Evolutionary conservation across 1,140 invertebrate species (phyloP).

Genomic region (Archivesica marissinica): DNA sequence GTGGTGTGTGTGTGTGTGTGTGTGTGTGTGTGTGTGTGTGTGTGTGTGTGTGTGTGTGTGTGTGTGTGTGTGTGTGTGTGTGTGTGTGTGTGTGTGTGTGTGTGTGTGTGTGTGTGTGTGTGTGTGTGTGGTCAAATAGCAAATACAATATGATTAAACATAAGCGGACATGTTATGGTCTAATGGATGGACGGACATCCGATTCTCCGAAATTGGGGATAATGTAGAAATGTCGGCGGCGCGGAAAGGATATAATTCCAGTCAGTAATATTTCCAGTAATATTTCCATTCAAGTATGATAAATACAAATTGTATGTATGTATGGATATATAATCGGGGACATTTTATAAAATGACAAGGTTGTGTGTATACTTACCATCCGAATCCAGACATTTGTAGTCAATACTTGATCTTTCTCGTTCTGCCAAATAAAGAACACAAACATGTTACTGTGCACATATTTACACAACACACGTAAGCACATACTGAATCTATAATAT

Average conservation of each 20-base stretch:
- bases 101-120: too few relatives aligned
- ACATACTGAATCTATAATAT: neutral
- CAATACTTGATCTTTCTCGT: conserved; percentile 38
- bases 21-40: too few relatives aligned
- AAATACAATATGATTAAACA: too few relatives aligned
- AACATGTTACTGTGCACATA: neutral
- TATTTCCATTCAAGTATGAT: neutral
- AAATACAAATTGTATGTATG: neutral
- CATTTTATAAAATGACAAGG: neutral
- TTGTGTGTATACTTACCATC: conserved; percentile 38
- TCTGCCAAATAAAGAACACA: neutral
- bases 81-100: too few relatives aligned
- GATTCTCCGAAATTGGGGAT: neutral
- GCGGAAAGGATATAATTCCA: neutral
- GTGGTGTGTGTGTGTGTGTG: too few relatives aligned
- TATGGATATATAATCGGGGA: conserved; percentile 26
- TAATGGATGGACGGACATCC: neutral
- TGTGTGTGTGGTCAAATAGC: too few relatives aligned
- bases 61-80: too few relatives aligned
- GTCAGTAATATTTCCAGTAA: neutral
- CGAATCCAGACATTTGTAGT: conserved; percentile 30
- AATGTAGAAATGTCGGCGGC: neutral
- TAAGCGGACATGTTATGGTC: too few relatives aligned
- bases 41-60: too few relatives aligned
- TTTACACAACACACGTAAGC: neutral